Conservation (phyloP, 2,888 invertebrate species). For the Eupelmus urozonus region DNA sequence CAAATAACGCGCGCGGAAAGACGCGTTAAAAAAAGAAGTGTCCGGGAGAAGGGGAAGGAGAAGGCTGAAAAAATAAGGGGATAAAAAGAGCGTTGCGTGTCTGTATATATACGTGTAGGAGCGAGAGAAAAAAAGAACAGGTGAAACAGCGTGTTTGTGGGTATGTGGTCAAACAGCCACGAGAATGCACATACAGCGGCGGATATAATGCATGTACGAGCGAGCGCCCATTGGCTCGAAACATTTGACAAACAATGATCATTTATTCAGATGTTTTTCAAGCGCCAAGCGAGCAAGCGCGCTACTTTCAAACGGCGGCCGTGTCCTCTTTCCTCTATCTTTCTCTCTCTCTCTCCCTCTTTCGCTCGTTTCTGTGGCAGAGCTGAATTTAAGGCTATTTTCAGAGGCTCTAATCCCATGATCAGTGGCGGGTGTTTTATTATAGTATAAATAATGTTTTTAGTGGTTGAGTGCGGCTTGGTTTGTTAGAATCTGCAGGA, state of each 20-base stretch:
- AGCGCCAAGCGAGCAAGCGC: slow-evolving; percentile 50
- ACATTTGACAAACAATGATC: slow-evolving; percentile 76
- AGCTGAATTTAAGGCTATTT: background rate
- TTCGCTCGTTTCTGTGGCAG: background rate
- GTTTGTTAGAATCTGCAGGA: too few species aligned
- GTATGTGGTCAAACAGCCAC: slow-evolving; percentile 16
- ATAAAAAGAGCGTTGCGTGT: too few species aligned
- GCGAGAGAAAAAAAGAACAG: too few species aligned
- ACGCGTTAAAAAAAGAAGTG: slow-evolving; percentile 17
- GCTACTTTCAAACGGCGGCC: slow-evolving; percentile 36
- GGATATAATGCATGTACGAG: background rate
- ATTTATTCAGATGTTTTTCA: slow-evolving; percentile 77
- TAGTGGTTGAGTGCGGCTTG: too few species aligned
- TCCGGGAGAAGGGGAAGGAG: background rate
- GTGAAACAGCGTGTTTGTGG: too few species aligned
- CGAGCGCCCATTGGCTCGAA: slow-evolving; percentile 66
- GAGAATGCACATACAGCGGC: background rate
- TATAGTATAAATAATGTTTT: too few species aligned
- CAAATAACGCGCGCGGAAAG: slow-evolving; percentile 69
- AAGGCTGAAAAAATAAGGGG: background rate
- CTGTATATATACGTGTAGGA: too few species aligned
- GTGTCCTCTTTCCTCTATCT: slow-evolving; percentile 27
- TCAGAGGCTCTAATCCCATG: too few species aligned
- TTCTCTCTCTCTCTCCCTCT: background rate
- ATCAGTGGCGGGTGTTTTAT: too few species aligned